These are phyloP conservation scores for Neotoxoptera formosana DNA, from an alignment of 1,140 invertebrate genomes.

Conservation along the genomic window DNA sequence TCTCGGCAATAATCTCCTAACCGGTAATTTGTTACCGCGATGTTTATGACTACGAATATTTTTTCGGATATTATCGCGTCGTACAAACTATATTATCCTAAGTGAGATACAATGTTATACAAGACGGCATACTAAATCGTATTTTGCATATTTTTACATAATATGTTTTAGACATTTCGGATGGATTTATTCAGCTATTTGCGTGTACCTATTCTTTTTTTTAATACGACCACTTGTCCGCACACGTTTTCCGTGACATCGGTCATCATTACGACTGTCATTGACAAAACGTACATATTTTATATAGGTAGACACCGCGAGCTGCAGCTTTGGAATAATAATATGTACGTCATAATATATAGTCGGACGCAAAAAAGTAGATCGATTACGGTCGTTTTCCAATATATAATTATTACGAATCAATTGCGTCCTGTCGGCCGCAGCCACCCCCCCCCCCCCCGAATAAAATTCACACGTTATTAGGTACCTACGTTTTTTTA, in stretches of 20 bases:
- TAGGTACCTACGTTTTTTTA: too few relatives aligned
- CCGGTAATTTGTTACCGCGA: constrained; percentile 38
- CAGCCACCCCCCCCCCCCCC: fast-evolving
- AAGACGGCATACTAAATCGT: constrained; percentile 26
- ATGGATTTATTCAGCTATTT: constrained; percentile 5
- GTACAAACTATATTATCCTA: neutral
- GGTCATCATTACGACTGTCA: neutral
- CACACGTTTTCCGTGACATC: neutral
- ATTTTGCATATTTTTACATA: constrained; percentile 53
- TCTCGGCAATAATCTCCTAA: constrained; percentile 24
- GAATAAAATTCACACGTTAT: too few relatives aligned
- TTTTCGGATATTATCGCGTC: neutral
- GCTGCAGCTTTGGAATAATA: neutral
- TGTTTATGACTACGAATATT: constrained; percentile 34
- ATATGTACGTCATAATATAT: too few relatives aligned
- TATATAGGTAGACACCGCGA: neutral
- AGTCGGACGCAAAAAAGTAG: neutral
- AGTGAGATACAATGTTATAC: constrained; percentile 34
- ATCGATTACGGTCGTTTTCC: neutral
- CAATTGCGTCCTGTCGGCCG: neutral
- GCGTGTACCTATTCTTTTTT: constrained; percentile 20
- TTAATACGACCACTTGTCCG: neutral
- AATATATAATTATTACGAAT: neutral
- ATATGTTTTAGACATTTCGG: constrained; percentile 21
- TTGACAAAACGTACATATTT: neutral